Evolutionary conservation across 2,113 vertebrate genomes (phyloP), one percentile per base, ranked within the genome.

Genomic region (Coptodon rendalli): DNA sequence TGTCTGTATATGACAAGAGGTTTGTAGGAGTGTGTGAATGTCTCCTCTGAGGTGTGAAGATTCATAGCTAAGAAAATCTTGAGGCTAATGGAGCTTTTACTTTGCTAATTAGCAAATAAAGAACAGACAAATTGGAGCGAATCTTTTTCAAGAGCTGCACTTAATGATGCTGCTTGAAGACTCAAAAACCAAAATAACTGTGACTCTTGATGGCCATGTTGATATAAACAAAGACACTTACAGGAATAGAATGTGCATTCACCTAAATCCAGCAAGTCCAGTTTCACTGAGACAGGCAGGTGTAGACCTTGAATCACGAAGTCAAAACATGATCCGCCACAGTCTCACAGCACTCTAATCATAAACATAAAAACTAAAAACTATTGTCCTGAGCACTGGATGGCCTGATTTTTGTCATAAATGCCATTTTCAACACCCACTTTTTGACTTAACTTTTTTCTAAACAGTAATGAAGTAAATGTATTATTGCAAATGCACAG

Each of bases 11-110:
- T 85, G 85, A 90, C 81, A 87, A 85, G 66, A 88, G 63, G 82
- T 57, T 78, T 89, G 93, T 93, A 63, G 94, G 91, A 89, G 88
- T 88, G 91, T 89, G 86, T 88, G 89, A 92, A 90, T 73, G 53
- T 81, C 85, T 92, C 48, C 36, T 84, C 38, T 31, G 17, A 86
- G 81, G 89, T 87, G 86, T 89, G 86, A 94, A 90, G 53, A 88
- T 76, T 87, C 87, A 83, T 87, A 71, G 68, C 78, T 86, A 17
- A 76, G 76, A 22, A 82, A 88, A 84, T 78, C 34, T 57, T 84
- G 27, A 10, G 48, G 40, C 59, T 82, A 81, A 81, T 86, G 6
- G 59, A 86, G 79, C 57, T 50, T 85, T 85, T 81, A 40, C 36
- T 61, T 90, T 86, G 6, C 61, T 81, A 71, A 84, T 80, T 82